These are phyloP conservation scores for Anhinga rufa DNA, from an alignment of 2,113 vertebrate genomes.

Conservation along the genomic window DNA sequence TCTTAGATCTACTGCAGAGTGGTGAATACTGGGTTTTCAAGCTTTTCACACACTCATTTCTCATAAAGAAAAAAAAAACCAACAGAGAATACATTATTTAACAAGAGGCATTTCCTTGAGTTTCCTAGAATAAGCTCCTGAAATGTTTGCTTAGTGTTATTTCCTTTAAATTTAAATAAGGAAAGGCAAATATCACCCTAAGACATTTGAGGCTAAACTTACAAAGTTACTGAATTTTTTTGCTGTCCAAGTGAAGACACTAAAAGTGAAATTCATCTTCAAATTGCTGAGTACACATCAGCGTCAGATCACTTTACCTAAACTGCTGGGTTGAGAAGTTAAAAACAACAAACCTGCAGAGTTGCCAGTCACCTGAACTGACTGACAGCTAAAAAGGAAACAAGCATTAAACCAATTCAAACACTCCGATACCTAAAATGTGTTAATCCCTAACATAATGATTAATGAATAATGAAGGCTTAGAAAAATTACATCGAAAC, in stretches of 20 bases:
- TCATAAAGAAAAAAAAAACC: neutral
- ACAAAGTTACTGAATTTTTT: neutral
- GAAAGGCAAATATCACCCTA: neutral
- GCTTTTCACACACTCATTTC: neutral
- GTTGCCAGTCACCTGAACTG: neutral
- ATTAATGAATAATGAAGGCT: neutral
- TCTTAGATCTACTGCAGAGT: neutral
- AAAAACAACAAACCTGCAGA: neutral
- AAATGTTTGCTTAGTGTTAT: neutral
- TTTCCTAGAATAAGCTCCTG: neutral
- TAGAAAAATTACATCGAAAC: neutral
- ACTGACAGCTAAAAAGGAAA: neutral
- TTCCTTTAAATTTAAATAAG: neutral
- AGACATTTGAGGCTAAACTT: neutral
- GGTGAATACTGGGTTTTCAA: neutral
- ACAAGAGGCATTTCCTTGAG: neutral
- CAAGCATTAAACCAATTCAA: neutral
- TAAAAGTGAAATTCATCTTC: neutral
- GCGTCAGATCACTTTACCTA: neutral
- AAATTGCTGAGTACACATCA: neutral
- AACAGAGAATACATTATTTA: neutral
- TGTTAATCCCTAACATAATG: neutral
- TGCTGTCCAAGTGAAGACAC: neutral
- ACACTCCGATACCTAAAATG: neutral
- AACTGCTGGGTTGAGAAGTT: neutral